phyloP scores from a whole-genome alignment of 2,888 invertebrate genomes.

The Stenotaenia linearis region DNA sequence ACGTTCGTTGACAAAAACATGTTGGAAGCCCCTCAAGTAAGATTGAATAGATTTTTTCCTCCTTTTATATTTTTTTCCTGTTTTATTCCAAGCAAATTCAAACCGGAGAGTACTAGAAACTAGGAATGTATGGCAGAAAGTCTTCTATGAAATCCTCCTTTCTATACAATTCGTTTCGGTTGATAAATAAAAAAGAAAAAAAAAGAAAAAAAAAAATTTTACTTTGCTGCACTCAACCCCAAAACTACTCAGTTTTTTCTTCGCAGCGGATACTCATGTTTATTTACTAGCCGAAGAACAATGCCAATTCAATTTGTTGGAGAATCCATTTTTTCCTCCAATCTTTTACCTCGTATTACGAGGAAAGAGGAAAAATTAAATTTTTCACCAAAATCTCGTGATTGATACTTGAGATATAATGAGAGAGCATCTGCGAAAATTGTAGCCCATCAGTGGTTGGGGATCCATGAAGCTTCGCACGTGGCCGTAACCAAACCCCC shows the following conservation, averaged over 20 bases:
- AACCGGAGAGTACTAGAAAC: neutral
- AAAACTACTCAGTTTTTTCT: neutral
- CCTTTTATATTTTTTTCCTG: neutral
- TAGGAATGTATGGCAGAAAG: neutral
- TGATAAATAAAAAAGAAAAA: neutral
- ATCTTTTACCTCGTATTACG: neutral
- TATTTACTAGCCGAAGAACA: neutral
- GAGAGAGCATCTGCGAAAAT: neutral
- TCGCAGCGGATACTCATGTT: neutral
- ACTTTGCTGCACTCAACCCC: neutral
- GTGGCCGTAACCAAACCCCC: neutral
- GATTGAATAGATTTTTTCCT: neutral
- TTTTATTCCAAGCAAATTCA: neutral
- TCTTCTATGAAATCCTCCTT: neutral
- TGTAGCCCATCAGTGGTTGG: constrained; percentile 3
- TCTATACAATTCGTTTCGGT: neutral
- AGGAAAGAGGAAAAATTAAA: neutral
- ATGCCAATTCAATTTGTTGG: neutral
- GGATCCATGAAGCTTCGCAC: constrained; percentile 12
- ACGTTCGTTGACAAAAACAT: constrained; percentile 16
- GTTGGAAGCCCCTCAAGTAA: constrained; percentile 3
- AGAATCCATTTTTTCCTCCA: neutral
- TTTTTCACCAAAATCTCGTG: neutral
- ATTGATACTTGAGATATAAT: neutral
- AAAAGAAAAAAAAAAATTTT: neutral